A percentile compares a stretch with the other conserved stretches of the same genome.
These are phyloP conservation scores for Chinchilla lanigera DNA, from an alignment of 2,113 vertebrate genomes.

Conservation along the genomic window DNA sequence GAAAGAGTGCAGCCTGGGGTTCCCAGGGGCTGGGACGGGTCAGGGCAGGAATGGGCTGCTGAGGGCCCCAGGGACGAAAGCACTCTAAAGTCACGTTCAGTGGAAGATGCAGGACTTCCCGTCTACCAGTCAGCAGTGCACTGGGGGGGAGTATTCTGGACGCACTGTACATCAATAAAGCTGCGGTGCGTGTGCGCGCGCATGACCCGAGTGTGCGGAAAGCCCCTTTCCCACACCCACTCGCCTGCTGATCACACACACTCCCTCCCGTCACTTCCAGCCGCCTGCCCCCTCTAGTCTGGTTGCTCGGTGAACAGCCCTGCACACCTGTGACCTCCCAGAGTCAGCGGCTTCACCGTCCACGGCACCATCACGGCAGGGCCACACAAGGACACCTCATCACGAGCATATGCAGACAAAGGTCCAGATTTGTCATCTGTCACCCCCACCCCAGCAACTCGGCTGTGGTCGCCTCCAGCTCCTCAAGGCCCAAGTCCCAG, in stretches of 20 bases:
- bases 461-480: background rate
- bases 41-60: background rate
- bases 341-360: background rate
- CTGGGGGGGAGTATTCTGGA: rapidly evolving
- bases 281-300: too few relatives aligned
- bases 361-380: rapidly evolving
- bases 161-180: background rate
- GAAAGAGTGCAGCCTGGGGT: background rate
- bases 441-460: background rate
- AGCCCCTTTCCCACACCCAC: too few relatives aligned
- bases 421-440: background rate
- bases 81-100: background rate
- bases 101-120: background rate
- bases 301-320: background rate
- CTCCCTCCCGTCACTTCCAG: background rate
- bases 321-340: background rate
- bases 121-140: background rate
- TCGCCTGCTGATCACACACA: too few relatives aligned
- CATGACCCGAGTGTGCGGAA: rapidly evolving
- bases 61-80: background rate
- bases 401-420: rapidly evolving
- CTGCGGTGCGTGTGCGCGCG: too few relatives aligned
- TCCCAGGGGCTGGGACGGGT: background rate
- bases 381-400: background rate
- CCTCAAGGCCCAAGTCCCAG: background rate